Evolutionary conservation across 2,888 invertebrate species (phyloP).

Genomic region (Pherbina coryleti): DNA sequence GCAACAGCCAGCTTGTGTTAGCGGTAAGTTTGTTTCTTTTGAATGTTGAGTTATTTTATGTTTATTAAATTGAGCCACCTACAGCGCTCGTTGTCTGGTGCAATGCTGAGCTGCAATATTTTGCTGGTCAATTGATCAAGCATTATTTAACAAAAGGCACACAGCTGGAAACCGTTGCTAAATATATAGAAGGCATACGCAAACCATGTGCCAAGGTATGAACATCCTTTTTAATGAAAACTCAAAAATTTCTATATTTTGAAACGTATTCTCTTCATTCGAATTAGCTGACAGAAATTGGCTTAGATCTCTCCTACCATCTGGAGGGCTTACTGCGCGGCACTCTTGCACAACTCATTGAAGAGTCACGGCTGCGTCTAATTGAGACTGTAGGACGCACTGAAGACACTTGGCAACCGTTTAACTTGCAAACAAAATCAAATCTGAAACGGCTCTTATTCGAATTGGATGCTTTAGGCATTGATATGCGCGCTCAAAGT

Average conservation of each 20-base stretch:
- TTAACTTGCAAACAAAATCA: conserved; percentile 68
- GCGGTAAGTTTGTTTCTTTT: conserved; percentile 71
- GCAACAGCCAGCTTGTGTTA: conserved; percentile 79
- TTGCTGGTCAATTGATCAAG: conserved; percentile 85
- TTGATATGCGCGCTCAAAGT: conserved; percentile 65
- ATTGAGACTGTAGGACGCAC: conserved; percentile 67
- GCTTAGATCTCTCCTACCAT: conserved; percentile 92
- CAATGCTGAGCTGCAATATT: conserved; percentile 82
- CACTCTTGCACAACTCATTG: conserved; percentile 71
- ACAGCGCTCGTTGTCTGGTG: conserved; percentile 91
- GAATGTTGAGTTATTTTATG: background rate
- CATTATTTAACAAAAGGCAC: conserved; percentile 93
- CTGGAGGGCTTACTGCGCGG: conserved; percentile 86
- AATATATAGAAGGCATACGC: conserved; percentile 86
- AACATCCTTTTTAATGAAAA: background rate
- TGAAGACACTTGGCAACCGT: conserved; percentile 69
- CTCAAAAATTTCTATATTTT: background rate
- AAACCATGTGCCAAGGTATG: conserved; percentile 66
- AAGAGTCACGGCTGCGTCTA: conserved; percentile 66
- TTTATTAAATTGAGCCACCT: conserved; percentile 18
- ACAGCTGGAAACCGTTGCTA: conserved; percentile 84
- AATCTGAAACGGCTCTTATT: conserved; percentile 64
- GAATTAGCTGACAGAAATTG: conserved; percentile 74
- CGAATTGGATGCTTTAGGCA: conserved; percentile 65
- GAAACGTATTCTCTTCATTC: background rate